Evolutionary conservation across 2,113 vertebrate species (phyloP).

Genomic region (Tetraodon nigroviridis): DNA sequence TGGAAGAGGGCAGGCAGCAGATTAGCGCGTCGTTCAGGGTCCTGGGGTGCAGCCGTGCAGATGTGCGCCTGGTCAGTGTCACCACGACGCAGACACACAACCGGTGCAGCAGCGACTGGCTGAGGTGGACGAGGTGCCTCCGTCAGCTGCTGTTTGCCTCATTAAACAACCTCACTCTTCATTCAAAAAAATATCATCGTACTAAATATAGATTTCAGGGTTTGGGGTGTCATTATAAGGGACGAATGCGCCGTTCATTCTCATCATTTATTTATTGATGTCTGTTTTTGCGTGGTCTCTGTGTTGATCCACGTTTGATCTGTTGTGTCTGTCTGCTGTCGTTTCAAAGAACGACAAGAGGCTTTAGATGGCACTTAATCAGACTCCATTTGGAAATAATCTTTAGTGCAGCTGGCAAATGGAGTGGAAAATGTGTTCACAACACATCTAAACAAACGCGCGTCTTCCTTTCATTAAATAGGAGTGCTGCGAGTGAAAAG

Average conservation of each 20-base stretch:
- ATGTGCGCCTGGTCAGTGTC: constrained; percentile 12
- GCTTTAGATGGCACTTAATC: neutral
- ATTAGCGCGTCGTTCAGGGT: too few relatives aligned
- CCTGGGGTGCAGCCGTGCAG: neutral
- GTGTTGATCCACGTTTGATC: too few relatives aligned
- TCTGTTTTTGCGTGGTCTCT: too few relatives aligned
- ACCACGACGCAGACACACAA: constrained; percentile 35
- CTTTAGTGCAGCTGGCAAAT: neutral
- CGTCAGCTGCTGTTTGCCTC: constrained; percentile 7
- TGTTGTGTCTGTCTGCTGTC: too few relatives aligned
- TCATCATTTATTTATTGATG: too few relatives aligned
- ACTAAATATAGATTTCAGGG: too few relatives aligned
- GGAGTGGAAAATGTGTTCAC: neutral
- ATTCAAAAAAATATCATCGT: neutral
- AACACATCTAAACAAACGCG: neutral
- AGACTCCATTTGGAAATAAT: neutral
- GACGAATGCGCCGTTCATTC: too few relatives aligned
- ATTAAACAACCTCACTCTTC: neutral
- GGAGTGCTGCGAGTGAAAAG: neutral
- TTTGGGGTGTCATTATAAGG: too few relatives aligned
- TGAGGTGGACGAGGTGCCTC: neutral
- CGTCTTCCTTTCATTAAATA: too few relatives aligned
- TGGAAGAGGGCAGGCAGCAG: neutral
- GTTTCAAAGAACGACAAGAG: too few relatives aligned
- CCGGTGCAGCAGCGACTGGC: constrained; percentile 19